These are phyloP conservation scores for Bryconaethiops microstoma DNA, from an alignment of 2,797 vertebrate genomes.

Conservation along the genomic window DNA sequence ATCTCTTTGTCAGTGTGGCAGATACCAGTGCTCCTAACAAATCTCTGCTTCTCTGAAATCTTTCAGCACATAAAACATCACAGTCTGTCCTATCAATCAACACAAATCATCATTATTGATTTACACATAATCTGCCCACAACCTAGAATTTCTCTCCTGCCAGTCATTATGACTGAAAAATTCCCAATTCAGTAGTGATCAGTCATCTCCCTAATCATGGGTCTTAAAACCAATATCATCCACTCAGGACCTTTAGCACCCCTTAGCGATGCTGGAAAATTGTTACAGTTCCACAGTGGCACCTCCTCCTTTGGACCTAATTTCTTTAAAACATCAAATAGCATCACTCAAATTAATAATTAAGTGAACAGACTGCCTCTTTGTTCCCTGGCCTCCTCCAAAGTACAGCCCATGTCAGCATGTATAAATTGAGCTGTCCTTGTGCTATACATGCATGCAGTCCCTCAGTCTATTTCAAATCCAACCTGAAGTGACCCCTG, in stretches of 20 bases:
- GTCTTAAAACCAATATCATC: not conserved
- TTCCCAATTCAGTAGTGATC: slow-evolving; percentile 6
- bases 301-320: not conserved
- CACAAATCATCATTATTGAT: slow-evolving; percentile 30
- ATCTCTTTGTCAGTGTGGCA: slow-evolving; percentile 6
- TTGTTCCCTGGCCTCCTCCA: slow-evolving; percentile 2
- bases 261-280: slow-evolving; percentile 28
- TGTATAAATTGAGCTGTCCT: slow-evolving; percentile 1
- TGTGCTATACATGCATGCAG: not conserved
- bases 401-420: slow-evolving; percentile 22
- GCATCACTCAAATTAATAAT: slow-evolving; percentile 26
- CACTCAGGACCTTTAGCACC: slow-evolving; percentile 23
- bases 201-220: slow-evolving; percentile 16
- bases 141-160: not conserved
- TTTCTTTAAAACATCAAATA: slow-evolving; percentile 8
- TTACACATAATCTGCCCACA: not conserved
- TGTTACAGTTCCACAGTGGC: not conserved
- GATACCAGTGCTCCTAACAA: not conserved
- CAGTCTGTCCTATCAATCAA: not conserved
- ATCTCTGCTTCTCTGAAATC: slow-evolving; percentile 11
- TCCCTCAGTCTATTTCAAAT: not conserved
- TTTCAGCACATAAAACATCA: slow-evolving; percentile 3
- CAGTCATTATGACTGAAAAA: slow-evolving; percentile 27
- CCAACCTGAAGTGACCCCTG: slow-evolving; percentile 5
- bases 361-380: slow-evolving; percentile 6